A percentile compares a stretch with the other conserved stretches of the same genome.
phyloP scores from a whole-genome alignment of 2,797 vertebrate genomes.

The Fistularia commersonii region DNA sequence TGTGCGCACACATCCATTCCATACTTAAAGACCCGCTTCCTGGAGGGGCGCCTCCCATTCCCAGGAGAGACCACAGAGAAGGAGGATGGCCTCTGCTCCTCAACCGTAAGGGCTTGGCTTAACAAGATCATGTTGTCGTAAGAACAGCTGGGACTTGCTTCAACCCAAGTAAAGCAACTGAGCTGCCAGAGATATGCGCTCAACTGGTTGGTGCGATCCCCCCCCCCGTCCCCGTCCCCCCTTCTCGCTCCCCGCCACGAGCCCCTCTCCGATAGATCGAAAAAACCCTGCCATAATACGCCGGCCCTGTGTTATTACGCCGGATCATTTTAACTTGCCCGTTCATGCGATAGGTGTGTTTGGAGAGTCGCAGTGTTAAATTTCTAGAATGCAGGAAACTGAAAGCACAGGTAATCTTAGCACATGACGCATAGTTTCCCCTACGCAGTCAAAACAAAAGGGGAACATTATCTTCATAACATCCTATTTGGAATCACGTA shows the following conservation, averaged over 20 bases:
- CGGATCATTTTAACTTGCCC: conserved; percentile 61
- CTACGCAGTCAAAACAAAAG: conserved; percentile 1
- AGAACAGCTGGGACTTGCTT: conserved; percentile 67
- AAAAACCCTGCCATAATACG: conserved; percentile 37
- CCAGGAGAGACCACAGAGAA: conserved; percentile 50
- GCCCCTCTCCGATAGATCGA: conserved; percentile 34
- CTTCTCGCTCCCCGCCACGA: conserved; percentile 4
- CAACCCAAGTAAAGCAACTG: conserved; percentile 52
- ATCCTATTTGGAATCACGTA: conserved; percentile 12
- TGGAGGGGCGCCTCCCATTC: conserved; percentile 55
- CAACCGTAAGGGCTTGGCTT: conserved; percentile 59
- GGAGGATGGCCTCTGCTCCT: conserved; percentile 60
- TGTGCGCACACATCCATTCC: conserved; percentile 28
- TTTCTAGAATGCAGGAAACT: conserved; percentile 42
- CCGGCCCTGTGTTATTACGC: conserved; percentile 33
- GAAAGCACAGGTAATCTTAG: conserved; percentile 50
- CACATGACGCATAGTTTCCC: conserved; percentile 52
- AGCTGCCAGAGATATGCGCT: conserved; percentile 58
- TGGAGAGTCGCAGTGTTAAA: conserved; percentile 20
- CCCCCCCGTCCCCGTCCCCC: no score
- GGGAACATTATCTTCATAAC: no score
- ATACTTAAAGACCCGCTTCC: conserved; percentile 35
- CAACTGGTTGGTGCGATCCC: conserved; percentile 49
- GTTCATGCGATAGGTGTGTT: conserved; percentile 70
- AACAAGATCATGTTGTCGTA: conserved; percentile 68